phyloP scores from a whole-genome alignment of 2,113 vertebrate genomes.

The Gasterosteus aculeatus region DNA sequence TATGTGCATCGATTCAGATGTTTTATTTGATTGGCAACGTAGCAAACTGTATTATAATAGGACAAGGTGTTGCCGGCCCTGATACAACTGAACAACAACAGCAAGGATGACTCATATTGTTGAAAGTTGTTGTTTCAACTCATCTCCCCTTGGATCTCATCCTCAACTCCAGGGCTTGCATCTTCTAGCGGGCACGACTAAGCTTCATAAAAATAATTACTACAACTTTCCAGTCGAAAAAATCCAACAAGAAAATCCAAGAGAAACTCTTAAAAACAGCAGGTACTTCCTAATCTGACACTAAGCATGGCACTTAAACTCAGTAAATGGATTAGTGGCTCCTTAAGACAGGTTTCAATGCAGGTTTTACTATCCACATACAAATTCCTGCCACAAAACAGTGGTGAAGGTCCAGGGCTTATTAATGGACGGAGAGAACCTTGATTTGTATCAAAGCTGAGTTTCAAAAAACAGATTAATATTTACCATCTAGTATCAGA shows the following conservation, averaged over 20 bases:
- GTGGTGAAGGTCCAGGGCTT: neutral
- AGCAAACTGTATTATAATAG: neutral
- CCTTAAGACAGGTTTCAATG: neutral
- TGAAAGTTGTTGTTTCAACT: too few relatives aligned
- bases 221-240: neutral
- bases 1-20: neutral
- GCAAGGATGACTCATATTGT: too few relatives aligned
- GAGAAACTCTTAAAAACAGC: neutral
- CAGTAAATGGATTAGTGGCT: neutral
- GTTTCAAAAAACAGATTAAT: constrained; percentile 2
- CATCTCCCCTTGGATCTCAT: too few relatives aligned
- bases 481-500: neutral
- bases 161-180: too few relatives aligned
- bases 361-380: neutral
- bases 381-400: neutral
- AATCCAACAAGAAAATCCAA: neutral
- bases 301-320: neutral
- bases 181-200: too few relatives aligned
- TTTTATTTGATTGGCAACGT: neutral
- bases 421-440: neutral
- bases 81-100: neutral
- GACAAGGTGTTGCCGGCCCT: neutral
- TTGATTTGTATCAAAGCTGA: neutral
- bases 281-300: neutral
- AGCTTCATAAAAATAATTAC: neutral